These are phyloP conservation scores for Micrasema minimum DNA, from an alignment of 1,140 invertebrate species.

Conservation along the genomic window DNA sequence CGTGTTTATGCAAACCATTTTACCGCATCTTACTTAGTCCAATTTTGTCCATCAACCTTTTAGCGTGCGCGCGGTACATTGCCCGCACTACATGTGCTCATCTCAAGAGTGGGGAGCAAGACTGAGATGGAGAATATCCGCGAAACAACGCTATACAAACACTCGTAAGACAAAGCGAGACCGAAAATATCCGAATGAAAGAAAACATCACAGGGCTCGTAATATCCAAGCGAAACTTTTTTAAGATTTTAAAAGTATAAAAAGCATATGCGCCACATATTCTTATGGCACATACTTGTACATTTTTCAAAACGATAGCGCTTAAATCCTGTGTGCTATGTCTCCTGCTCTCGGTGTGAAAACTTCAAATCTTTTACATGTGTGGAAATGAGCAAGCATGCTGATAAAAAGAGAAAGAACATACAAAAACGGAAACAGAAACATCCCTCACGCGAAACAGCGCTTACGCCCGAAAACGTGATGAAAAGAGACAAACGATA, in stretches of 20 bases:
- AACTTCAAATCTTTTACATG: slow-evolving; percentile 14
- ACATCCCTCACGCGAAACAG: neutral
- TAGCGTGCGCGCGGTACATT: too few species aligned
- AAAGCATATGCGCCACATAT: too few species aligned
- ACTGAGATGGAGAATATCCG: neutral
- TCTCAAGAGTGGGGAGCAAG: neutral
- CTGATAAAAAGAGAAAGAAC: slow-evolving; percentile 6
- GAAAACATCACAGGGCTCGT: slow-evolving; percentile 8
- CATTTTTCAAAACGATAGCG: too few species aligned
- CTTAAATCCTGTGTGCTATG: too few species aligned
- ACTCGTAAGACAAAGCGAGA: neutral
- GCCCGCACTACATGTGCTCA: slow-evolving; percentile 15
- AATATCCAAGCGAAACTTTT: too few species aligned
- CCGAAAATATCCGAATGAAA: slow-evolving; percentile 5
- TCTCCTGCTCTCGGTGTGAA: slow-evolving; percentile 15
- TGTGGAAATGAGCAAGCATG: slow-evolving; percentile 6
- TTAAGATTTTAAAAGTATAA: too few species aligned
- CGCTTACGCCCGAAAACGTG: neutral
- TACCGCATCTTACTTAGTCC: too few species aligned
- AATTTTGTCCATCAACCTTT: too few species aligned
- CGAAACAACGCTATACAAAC: neutral
- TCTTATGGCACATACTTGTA: too few species aligned
- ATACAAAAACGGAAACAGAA: neutral
- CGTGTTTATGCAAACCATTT: too few species aligned
- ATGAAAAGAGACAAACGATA: neutral